Evolutionary conservation across 1,140 invertebrate species (phyloP), one percentile per base, ranked within the genome.

Genomic region (Leptinotarsa texana): DNA sequence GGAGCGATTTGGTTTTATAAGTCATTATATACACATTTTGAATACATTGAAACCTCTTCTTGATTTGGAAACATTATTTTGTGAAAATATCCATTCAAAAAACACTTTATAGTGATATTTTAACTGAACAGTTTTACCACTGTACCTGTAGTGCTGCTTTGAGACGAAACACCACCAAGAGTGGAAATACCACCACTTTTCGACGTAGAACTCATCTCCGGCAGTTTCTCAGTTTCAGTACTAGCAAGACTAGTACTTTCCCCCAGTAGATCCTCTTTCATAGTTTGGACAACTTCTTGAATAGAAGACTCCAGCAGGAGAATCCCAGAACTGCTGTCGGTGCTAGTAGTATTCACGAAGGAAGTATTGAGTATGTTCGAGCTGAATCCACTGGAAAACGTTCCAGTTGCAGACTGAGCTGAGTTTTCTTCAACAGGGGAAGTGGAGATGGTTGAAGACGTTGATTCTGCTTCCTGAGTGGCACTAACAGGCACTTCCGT

Each of bases 231-330:
- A 48, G 77, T 80, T 6, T 77, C 76, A 21, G 76, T 77, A 27
- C 66, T 73, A 13, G 68, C 63, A 18, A 75, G 62, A 72, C 71
- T 76, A 72, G 77, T 76, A 13, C 78, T 48, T 49, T 63, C 65
- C 13, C 48, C 33, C 11, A 76, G 11, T 24, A 76, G 69, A 73
- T 75, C 69, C 74, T 81, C 77, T 71, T 77, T 79, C 18, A 78
- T 17, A 27, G 77, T 80, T 61, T 77, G 76, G 47, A 74, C n/a
- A 24, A 83, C 76, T 74, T 83, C 81, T 73, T 78, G 74, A 47
- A 82, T 81, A 48, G 83, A 82, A 13, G 81, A 80, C 75, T 83
- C 81, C 33, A 84, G 17, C 15, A 13, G 22, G 17, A 42, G 15
- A 15, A 15, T 33, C 8, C 33, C n/a, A 15, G 67, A 5, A n/a